Evolutionary conservation across 2,113 vertebrate genomes (phyloP).

Genomic region (Plestiodon gilberti): DNA sequence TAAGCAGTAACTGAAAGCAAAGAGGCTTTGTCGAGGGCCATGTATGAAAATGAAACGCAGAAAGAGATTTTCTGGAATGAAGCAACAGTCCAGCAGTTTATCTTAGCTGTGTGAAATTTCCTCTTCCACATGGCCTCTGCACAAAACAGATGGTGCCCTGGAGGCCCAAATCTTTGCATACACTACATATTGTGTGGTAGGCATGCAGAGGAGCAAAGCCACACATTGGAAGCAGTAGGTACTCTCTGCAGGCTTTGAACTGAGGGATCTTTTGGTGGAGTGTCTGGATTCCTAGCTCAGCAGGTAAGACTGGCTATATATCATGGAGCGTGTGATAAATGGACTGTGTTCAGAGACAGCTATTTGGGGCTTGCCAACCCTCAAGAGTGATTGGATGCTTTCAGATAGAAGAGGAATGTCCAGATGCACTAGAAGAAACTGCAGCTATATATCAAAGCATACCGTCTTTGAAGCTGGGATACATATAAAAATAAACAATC

Average conservation of each 20-base stretch:
- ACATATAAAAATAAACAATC: not conserved
- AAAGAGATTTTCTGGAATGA: conserved; percentile 12
- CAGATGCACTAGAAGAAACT: not conserved
- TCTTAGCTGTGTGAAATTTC: not conserved
- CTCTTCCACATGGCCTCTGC: conserved; percentile 1
- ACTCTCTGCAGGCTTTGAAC: conserved; percentile 47
- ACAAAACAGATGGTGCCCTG: conserved; percentile 63
- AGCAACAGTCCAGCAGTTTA: conserved; percentile 25
- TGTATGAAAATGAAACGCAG: not conserved
- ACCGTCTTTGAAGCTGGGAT: not conserved
- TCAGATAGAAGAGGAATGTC: conserved; percentile 9
- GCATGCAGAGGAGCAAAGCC: not conserved
- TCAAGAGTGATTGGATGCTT: not conserved
- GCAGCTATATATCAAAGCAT: not conserved
- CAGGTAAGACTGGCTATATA: conserved; percentile 35
- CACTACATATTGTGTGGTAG: conserved; percentile 58
- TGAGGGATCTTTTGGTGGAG: conserved; percentile 14
- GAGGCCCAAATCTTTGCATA: conserved; percentile 56
- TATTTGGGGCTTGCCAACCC: not conserved
- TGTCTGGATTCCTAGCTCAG: conserved; percentile 35
- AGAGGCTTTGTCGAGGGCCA: not conserved
- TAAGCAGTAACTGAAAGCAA: not conserved
- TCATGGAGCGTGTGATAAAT: conserved; percentile 40
- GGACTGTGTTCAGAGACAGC: conserved; percentile 2
- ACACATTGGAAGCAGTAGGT: conserved; percentile 2